Percentiles rank a stretch among this genome's conserved stretches.
These are phyloP conservation scores for Epinephelus moara DNA, from an alignment of 2,113 vertebrate genomes.

Conservation along the genomic window DNA sequence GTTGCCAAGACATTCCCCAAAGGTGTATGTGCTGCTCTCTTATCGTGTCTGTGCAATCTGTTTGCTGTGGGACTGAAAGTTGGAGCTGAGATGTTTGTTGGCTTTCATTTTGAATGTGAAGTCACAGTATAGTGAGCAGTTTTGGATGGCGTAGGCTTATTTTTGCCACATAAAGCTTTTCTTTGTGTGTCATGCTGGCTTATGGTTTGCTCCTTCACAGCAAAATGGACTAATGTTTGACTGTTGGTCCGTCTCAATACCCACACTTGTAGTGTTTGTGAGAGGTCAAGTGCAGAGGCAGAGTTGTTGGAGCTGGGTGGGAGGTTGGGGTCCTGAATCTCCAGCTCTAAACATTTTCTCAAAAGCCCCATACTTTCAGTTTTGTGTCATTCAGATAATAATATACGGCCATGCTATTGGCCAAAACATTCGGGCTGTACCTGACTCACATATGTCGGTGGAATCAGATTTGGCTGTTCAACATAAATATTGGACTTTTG, in stretches of 20 bases:
- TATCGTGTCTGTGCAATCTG: conserved; percentile 51
- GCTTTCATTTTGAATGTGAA: conserved; percentile 9
- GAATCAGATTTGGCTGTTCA: too few species aligned
- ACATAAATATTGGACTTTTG: too few species aligned
- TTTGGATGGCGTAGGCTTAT: background rate
- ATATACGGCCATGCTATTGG: too few species aligned
- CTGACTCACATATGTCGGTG: too few species aligned
- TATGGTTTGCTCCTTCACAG: background rate
- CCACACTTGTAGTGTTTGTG: background rate
- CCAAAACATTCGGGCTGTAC: too few species aligned
- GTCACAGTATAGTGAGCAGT: background rate
- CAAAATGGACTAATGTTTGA: background rate
- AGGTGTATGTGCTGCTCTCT: conserved; percentile 38
- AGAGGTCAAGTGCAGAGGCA: too few species aligned
- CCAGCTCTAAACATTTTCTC: too few species aligned
- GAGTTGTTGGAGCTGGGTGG: too few species aligned
- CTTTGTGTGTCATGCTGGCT: background rate
- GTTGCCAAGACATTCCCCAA: conserved; percentile 50
- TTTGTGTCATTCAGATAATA: too few species aligned
- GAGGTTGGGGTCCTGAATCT: too few species aligned
- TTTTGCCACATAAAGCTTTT: background rate
- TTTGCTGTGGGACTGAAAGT: conserved; percentile 28
- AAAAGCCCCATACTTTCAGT: too few species aligned
- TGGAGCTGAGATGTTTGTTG: conserved; percentile 2
- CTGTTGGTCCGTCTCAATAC: background rate